These are phyloP conservation scores for Priocnemis perturbator DNA, from an alignment of 2,888 invertebrate species.

Conservation along the genomic window DNA sequence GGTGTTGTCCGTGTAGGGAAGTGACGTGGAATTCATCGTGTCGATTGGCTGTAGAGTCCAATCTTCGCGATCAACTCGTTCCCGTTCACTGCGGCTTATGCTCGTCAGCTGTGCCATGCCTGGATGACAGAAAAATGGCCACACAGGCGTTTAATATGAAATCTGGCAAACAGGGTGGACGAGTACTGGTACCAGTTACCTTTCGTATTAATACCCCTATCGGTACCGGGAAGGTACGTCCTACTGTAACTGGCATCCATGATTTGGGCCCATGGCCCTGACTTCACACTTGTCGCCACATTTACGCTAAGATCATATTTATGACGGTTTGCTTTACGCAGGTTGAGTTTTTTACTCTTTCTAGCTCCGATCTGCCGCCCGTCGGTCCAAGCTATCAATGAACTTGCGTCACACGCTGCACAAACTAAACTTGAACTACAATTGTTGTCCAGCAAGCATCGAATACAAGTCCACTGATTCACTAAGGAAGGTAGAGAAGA, in stretches of 20 bases:
- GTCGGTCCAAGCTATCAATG: conserved; percentile 66
- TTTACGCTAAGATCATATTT: conserved; percentile 56
- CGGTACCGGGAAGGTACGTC: conserved; percentile 49
- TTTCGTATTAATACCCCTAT: conserved; percentile 48
- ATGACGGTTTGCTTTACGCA: conserved; percentile 61
- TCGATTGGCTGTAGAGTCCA: conserved; percentile 71
- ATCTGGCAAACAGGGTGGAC: not conserved
- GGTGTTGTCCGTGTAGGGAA: conserved; percentile 62
- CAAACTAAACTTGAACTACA: conserved; percentile 80
- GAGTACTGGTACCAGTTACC: conserved; percentile 31
- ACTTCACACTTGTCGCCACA: conserved; percentile 56
- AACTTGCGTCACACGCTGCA: conserved; percentile 83
- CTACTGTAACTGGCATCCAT: conserved; percentile 61
- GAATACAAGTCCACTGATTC: conserved; percentile 81
- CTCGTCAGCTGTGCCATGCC: conserved; percentile 72
- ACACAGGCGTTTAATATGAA: no score
- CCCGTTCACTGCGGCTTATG: conserved; percentile 63
- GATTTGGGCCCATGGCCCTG: conserved; percentile 60
- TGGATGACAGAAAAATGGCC: conserved; percentile 26
- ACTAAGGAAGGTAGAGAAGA: conserved; percentile 69
- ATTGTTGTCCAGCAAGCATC: conserved; percentile 85
- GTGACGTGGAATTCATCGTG: conserved; percentile 62
- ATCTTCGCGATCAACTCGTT: conserved; percentile 64
- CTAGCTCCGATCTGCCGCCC: conserved; percentile 69
- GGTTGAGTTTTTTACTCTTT: conserved; percentile 65